These are phyloP conservation scores for Simalia tracyae DNA, from an alignment of 2,797 vertebrate genomes.

Conservation along the genomic window DNA sequence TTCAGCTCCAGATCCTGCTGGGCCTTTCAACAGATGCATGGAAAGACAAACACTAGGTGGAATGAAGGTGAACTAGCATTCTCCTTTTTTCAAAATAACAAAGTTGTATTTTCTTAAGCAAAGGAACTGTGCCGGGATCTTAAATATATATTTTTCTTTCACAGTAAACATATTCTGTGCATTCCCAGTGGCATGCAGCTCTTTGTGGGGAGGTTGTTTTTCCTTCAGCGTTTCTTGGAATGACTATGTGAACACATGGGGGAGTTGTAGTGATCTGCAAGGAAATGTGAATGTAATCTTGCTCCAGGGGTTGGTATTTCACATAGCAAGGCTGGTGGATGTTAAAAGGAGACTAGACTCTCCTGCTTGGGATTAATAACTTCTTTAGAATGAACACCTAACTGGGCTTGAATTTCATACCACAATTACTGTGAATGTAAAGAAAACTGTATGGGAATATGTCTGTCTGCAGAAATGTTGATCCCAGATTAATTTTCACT, in stretches of 20 bases:
- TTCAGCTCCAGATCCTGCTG: background rate
- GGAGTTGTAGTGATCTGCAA: background rate
- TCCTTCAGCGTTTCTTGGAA: background rate
- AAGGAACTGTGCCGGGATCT: background rate
- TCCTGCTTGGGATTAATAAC: background rate
- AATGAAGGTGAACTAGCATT: background rate
- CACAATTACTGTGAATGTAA: background rate
- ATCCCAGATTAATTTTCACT: background rate
- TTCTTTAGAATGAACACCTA: background rate
- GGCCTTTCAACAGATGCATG: background rate
- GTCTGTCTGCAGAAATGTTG: background rate
- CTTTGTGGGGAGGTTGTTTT: background rate
- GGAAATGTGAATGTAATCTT: background rate
- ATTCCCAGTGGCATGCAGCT: background rate
- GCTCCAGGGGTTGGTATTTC: background rate
- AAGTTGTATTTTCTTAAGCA: background rate
- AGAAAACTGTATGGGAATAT: background rate
- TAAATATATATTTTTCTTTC: background rate
- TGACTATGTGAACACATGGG: background rate
- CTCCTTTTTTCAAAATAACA: background rate
- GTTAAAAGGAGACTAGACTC: background rate
- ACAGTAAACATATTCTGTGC: background rate
- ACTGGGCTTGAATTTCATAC: background rate
- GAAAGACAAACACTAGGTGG: background rate
- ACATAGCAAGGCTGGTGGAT: background rate